phyloP scores from a whole-genome alignment of 1,140 invertebrate genomes.

The Megalopta genalis region DNA sequence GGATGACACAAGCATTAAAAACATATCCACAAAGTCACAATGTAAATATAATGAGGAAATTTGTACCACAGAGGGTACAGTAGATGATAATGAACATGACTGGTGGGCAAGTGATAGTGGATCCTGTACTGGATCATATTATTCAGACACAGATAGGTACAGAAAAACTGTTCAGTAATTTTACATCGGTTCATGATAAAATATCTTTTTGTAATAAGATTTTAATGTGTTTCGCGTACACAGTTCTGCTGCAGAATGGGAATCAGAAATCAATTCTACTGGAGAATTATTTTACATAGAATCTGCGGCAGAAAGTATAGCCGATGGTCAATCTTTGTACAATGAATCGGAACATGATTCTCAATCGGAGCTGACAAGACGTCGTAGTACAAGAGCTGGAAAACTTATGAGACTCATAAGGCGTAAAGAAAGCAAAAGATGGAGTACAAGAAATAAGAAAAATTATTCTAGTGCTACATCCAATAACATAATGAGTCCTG shows the following conservation, averaged over 20 bases:
- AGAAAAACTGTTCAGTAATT: slow-evolving; percentile 14
- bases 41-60: slow-evolving; percentile 45
- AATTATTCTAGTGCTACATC: slow-evolving; percentile 40
- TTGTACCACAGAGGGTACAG: slow-evolving; percentile 35
- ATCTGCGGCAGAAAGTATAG: slow-evolving; percentile 74
- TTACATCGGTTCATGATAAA: neutral
- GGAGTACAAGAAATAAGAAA: slow-evolving; percentile 70
- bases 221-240: slow-evolving; percentile 22
- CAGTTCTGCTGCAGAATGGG: slow-evolving; percentile 84
- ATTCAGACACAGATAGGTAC: slow-evolving; percentile 75
- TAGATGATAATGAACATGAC: slow-evolving; percentile 74
- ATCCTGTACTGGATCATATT: slow-evolving; percentile 77
- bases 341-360: slow-evolving; percentile 60
- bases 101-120: slow-evolving; percentile 78
- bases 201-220: slow-evolving; percentile 8
- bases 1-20: slow-evolving; percentile 61
- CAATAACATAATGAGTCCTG: slow-evolving; percentile 38
- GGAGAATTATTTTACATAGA: slow-evolving; percentile 84
- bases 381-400: slow-evolving; percentile 73
- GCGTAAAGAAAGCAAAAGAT: slow-evolving; percentile 75
- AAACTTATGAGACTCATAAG: slow-evolving; percentile 77
- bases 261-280: slow-evolving; percentile 81
- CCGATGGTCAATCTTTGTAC: slow-evolving; percentile 47
- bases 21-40: slow-evolving; percentile 47
- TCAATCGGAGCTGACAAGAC: slow-evolving; percentile 71